Percentiles rank a stretch among this genome's conserved stretches.
These are phyloP conservation scores for Steromphala cineraria DNA, from an alignment of 2,888 invertebrate species.

Conservation along the genomic window DNA sequence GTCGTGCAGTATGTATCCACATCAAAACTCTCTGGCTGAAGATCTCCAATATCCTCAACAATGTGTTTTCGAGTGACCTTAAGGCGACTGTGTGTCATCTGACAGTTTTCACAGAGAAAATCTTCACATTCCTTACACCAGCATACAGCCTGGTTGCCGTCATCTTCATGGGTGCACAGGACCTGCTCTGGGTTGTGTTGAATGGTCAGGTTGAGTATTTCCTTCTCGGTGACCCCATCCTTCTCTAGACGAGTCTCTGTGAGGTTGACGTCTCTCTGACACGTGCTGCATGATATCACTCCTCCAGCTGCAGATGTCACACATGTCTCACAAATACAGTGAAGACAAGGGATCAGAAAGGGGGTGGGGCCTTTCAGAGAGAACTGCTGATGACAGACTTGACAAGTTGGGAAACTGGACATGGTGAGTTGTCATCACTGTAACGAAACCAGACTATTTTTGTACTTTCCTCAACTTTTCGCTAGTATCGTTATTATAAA, in stretches of 20 bases:
- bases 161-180: not conserved
- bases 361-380: not conserved
- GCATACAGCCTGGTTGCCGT: constrained; percentile 16
- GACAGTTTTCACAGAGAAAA: not conserved
- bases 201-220: not conserved
- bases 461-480: no score
- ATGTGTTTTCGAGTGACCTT: not conserved
- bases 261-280: not conserved
- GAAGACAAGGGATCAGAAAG: not conserved
- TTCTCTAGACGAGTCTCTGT: not conserved
- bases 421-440: not conserved
- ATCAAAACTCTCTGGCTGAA: not conserved
- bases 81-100: not conserved
- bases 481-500: no score
- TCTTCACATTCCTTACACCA: constrained; percentile 11
- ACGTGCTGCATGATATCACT: not conserved
- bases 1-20: not conserved
- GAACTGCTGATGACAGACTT: not conserved
- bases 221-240: not conserved
- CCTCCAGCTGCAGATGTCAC: constrained; percentile 2
- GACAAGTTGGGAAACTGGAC: not conserved
- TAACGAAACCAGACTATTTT: no score
- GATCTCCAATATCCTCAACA: not conserved
- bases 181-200: not conserved
- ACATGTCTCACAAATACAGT: not conserved